Evolutionary conservation across 1,140 invertebrate genomes (phyloP), one percentile per base, ranked within the genome.

Genomic region (Lanistes nyassanus): DNA sequence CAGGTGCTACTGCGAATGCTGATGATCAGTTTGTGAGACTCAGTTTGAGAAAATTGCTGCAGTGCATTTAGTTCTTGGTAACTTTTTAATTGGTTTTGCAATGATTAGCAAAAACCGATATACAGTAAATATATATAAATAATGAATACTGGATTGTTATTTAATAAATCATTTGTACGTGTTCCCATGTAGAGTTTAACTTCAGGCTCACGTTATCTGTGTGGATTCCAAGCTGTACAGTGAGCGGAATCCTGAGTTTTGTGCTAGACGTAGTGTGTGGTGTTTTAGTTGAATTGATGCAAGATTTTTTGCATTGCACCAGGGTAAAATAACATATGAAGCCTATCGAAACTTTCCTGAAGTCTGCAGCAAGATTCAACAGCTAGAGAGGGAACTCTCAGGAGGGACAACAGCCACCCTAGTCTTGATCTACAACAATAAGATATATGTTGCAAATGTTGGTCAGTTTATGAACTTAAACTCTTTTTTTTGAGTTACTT

Each of bases 401-500:
- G 86, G 93, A 5, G 94, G 95, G 2, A 94, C 94, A 21, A 94
- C 94, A 47, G 94, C 94, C 47, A 93, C 94, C 0, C 92, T 97
- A 3, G 94, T 94, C 13, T 86, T 97, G 2, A 92, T 96, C 47
- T 92, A 93, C 77, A 91, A 92, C 75, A 91, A 93, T 75, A 93
- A 91, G 86, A 89, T 97, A 0, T 97, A 93, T 87, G 93, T 97
- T 0, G 95, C 95, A 0, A 97, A 96, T 91, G 93, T 96, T 36
- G 90, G 90, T 89, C 79, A 82, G 88, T 83, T 47, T 53, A n/a
- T 53, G 51, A 53, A 13, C 13, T 23, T 53, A 53, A 53, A 53
- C 13, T 23, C 13, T 23, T 13, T 53, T 53, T 53, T 53, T 13
- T 53, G 13, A 53, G 23, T 53, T 53, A 53, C 23, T 53, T 53